Conservation (phyloP, 2,888 invertebrate genomes). For the Drosophila aldrichi region DNA sequence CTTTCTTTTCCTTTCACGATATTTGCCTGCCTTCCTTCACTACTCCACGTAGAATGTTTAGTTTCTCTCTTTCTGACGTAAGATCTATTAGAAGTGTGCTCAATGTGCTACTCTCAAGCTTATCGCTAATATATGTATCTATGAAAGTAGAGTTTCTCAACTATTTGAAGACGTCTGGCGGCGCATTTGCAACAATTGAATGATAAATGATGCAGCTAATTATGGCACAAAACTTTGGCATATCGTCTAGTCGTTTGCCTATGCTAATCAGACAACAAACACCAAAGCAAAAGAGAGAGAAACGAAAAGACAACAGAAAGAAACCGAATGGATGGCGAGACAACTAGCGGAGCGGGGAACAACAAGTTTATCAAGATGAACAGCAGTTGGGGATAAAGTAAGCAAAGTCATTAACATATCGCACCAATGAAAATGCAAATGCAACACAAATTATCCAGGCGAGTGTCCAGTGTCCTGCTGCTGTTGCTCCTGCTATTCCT, state of each 20-base stretch:
- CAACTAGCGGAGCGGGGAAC: constrained; percentile 21
- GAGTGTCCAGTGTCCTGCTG: constrained; percentile 23
- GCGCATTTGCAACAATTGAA: constrained; percentile 33
- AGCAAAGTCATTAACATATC: constrained; percentile 79
- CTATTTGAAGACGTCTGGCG: constrained; percentile 4
- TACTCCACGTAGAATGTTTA: too few species aligned
- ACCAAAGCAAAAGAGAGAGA: constrained; percentile 4
- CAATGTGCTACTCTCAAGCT: not conserved
- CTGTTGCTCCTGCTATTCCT: constrained; percentile 13
- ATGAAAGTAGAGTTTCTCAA: not conserved
- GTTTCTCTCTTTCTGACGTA: not conserved
- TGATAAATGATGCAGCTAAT: constrained; percentile 69
- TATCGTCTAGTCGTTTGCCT: constrained; percentile 41
- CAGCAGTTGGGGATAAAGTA: constrained; percentile 51
- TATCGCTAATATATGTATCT: constrained; percentile 19
- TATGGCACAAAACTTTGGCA: constrained; percentile 45
- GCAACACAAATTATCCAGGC: constrained; percentile 69
- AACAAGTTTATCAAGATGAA: constrained; percentile 52
- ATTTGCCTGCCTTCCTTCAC: too few species aligned
- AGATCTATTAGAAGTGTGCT: not conserved
- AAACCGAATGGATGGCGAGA: constrained; percentile 14
- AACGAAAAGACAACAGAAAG: constrained; percentile 18
- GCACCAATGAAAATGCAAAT: constrained; percentile 79
- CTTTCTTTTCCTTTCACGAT: too few species aligned
- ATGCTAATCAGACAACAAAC: constrained; percentile 54